Percentiles rank a stretch among this genome's conserved stretches.
Conservation (phyloP, 2,797 vertebrate genomes). For the Microcaecilia unicolor region DNA sequence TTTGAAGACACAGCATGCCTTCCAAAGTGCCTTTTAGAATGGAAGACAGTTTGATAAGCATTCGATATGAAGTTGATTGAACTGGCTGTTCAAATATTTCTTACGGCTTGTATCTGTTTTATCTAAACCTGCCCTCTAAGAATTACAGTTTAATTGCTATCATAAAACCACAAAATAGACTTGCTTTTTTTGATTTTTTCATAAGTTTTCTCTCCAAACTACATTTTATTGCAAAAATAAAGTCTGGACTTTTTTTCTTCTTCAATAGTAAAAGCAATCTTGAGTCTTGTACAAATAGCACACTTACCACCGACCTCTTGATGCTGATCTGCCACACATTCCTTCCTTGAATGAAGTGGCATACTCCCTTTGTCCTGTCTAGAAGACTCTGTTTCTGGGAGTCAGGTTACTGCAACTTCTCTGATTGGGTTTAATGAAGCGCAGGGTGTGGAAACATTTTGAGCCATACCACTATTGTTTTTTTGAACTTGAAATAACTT, state of each 20-base stretch:
- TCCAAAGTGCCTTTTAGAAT: no score
- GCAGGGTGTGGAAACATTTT: conserved; percentile 34
- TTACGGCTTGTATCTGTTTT: no score
- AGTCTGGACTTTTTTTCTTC: no score
- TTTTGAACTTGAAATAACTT: no score
- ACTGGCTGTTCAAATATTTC: no score
- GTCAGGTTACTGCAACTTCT: conserved; percentile 42
- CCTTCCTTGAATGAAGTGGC: conserved; percentile 36
- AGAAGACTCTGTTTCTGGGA: conserved; percentile 17
- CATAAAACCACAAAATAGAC: no score
- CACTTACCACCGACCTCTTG: conserved; percentile 52
- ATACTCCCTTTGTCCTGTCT: conserved; percentile 11
- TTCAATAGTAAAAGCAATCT: no score
- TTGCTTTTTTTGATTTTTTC: background rate
- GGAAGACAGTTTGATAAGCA: no score
- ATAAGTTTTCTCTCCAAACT: background rate
- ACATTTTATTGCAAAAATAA: background rate
- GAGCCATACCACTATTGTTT: no score
- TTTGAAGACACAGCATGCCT: no score
- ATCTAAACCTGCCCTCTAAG: no score
- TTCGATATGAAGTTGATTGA: no score
- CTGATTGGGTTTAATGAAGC: conserved; percentile 41
- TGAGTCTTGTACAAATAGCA: conserved; percentile 6
- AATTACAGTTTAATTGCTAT: background rate
- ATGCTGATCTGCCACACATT: conserved; percentile 58